Base-by-base conservation (phyloP, 2,113 vertebrate genomes). In the Scophthalmus maximus region DNA sequence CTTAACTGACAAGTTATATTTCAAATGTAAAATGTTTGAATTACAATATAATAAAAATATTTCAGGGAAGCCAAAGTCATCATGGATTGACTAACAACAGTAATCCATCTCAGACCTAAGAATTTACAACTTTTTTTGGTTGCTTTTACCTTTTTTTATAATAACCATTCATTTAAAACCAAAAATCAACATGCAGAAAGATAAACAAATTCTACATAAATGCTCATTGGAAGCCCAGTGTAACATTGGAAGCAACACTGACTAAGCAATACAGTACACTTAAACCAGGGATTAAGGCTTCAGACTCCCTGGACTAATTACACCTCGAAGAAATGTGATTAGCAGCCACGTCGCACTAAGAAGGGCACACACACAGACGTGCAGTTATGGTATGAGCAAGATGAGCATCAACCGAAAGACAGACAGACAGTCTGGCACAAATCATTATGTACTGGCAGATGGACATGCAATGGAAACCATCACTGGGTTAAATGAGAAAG, bases 271-370 rank as follows among this genome's bases (percentile, higher is more conserved):
- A 50, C 46, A 27, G 34, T 63, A 50, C 68, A 68, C 51, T 76
- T 81, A 79, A 80, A 85, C 58, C 34, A 4, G 18, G 84, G 89
- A 87, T 90, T 89, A 87, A 51, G 73, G 73, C 46, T 84, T 73
- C 32, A 75, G 47, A 81, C 76, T 77, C 58, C 38, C 50, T 22
- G 8, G 56, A 85, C 86, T 90, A 84, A 89, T 88, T 85, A 79
- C 78, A 85, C 81, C 73, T 71, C 76, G 81, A 67, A 86, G 85
- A 78, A 84, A 88, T 76, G 85, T 79, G 82, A 90, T 84, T 87
- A 89, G 83, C 68, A 67, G 36, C 60, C 74, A 70, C 78, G 75
- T 63, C 65, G 27, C 40, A 62, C 32, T 62, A 71, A 84, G 81
- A 71, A 69, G 69, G 68, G 25, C 70, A 74, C 63, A 80, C 36